phyloP scores from a whole-genome alignment of 2,888 invertebrate genomes.

The Rugalucina vietnamica region DNA sequence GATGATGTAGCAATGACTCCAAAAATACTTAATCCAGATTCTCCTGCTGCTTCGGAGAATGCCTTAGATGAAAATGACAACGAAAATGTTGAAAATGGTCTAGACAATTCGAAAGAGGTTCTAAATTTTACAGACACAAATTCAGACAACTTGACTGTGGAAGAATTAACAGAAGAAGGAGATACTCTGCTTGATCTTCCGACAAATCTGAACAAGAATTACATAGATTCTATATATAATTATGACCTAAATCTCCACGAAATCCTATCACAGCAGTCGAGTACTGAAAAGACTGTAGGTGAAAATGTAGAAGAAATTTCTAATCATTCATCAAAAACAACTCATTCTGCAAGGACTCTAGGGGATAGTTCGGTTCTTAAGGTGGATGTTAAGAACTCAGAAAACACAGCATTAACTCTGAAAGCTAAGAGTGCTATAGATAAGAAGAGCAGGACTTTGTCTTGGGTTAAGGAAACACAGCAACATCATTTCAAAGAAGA shows the following conservation, averaged over 20 bases:
- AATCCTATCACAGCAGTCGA: constrained; percentile 79
- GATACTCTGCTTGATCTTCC: constrained; percentile 74
- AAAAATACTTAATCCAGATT: constrained; percentile 5
- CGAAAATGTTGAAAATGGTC: constrained; percentile 10
- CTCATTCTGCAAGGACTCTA: constrained; percentile 76
- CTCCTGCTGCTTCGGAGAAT: constrained; percentile 4
- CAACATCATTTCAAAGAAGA: constrained; percentile 59
- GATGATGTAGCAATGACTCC: background rate
- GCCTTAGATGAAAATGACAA: background rate
- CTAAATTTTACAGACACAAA: background rate
- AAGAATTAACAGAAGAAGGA: constrained; percentile 27
- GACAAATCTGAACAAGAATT: constrained; percentile 35
- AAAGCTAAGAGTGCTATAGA: constrained; percentile 69
- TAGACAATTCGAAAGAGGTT: background rate
- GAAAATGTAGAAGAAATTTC: constrained; percentile 76
- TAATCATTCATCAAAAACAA: constrained; percentile 75
- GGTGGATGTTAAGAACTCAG: background rate
- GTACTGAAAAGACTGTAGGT: constrained; percentile 72
- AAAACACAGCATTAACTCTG: constrained; percentile 18
- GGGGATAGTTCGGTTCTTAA: constrained; percentile 70
- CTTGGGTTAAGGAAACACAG: constrained; percentile 81
- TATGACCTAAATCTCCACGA: constrained; percentile 73
- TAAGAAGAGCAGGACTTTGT: constrained; percentile 79
- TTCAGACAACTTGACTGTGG: background rate
- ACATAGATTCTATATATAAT: constrained; percentile 81